Evolutionary conservation across 2,113 vertebrate species (phyloP), one percentile per base, ranked within the genome.

Genomic region (Poeciliopsis retropinna): DNA sequence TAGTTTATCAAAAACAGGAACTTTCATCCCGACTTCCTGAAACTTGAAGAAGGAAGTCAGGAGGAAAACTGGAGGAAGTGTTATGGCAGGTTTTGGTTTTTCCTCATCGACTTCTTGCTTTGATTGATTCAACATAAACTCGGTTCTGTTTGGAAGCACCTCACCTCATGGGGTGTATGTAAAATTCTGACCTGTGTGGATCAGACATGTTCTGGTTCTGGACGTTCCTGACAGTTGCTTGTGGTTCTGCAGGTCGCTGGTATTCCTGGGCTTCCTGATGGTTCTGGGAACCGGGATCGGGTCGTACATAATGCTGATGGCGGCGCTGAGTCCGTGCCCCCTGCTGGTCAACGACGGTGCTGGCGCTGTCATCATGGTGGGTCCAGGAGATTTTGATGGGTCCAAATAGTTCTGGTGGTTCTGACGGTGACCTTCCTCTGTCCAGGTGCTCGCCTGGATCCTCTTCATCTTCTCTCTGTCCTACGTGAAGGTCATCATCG

Each of bases 401-500:
- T 12, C 9, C 11, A 37, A 10, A 37, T 37, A 92, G 95, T 92
- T 2, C 14, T 14, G 4, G 4, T 28, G 1, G 19, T 44, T 44
- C 63, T 34, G 22, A 30, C 32, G 27, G 27, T 1, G 13, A 3
- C 10, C 28, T 61, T 63, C 27, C 28, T 54, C 73, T n/a, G 22
- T 77, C 27, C 89, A 96, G 95, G 95, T 96, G 47, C 13, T 87
- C 72, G 85, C 89, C 25, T 96, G 95, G 95, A 60, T 95, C 51
- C 32, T 95, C 64, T 95, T 95, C 3, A 70, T 95, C 3, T 93
- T 95, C 70, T 72, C 86, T 3, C 89, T 96, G 44, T 96, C 95
- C 27, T 96, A 94, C 5, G 95, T 96, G 68, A 96, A 96, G 83
- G 94, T 96, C 88, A 95, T 95, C 14, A 92, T 95, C 5, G 95